Conservation (phyloP, 2,113 vertebrate genomes). For the Amphiprion percula region DNA sequence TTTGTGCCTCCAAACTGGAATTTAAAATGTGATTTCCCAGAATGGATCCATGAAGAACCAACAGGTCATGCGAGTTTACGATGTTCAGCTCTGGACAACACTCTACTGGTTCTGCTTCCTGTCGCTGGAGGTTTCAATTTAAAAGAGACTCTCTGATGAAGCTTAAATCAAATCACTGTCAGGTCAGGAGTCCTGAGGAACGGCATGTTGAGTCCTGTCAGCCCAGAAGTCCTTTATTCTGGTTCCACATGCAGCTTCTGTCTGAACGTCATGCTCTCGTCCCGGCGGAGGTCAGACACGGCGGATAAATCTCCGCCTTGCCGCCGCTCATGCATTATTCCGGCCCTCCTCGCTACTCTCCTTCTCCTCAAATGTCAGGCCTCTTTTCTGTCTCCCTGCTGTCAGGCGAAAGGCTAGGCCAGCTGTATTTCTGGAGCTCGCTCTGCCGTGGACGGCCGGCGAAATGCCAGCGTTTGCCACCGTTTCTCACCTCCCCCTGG, state of each 20-base stretch:
- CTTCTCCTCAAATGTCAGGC: constrained; percentile 61
- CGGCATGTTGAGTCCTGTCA: not conserved
- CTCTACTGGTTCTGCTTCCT: too few relatives aligned
- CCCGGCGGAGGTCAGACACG: constrained; percentile 48
- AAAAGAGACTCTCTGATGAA: not conserved
- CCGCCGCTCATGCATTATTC: constrained; percentile 63
- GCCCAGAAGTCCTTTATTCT: not conserved
- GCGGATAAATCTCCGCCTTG: constrained; percentile 25
- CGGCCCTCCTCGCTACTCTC: constrained; percentile 19
- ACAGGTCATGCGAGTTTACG: not conserved
- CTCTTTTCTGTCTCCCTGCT: not conserved
- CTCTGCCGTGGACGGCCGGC: constrained; percentile 33
- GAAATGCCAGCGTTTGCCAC: constrained; percentile 58
- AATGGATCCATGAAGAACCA: too few relatives aligned
- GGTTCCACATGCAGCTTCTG: not conserved
- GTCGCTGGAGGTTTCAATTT: not conserved
- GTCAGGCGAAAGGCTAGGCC: constrained; percentile 33
- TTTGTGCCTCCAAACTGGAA: too few relatives aligned
- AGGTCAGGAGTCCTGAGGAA: not conserved
- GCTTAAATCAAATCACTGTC: constrained; percentile 6
- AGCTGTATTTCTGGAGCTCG: constrained; percentile 46
- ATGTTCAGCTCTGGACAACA: too few relatives aligned
- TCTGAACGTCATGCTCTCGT: not conserved
- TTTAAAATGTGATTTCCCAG: too few relatives aligned
- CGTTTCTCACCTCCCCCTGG: constrained; percentile 19